Conservation (phyloP, 2,797 vertebrate genomes). For the Miichthys miiuy region DNA sequence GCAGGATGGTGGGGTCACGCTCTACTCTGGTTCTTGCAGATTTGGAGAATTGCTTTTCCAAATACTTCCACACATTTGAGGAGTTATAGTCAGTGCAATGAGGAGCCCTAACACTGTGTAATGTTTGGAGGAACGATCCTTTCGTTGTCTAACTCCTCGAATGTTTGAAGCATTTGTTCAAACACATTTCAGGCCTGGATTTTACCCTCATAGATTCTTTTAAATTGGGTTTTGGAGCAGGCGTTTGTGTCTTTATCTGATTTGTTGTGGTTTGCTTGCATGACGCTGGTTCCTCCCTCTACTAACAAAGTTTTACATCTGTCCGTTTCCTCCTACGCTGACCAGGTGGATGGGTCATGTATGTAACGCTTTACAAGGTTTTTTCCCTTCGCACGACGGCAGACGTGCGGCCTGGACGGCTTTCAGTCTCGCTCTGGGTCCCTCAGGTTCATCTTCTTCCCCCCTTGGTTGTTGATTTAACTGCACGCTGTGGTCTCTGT, state of each 20-base stretch:
- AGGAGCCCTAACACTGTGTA: neutral
- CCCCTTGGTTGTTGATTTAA: slow-evolving; percentile 59
- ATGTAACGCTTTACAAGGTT: slow-evolving; percentile 14
- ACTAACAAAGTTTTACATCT: slow-evolving; percentile 68
- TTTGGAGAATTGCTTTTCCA: slow-evolving; percentile 57
- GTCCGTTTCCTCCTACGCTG: slow-evolving; percentile 57
- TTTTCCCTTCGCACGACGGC: slow-evolving; percentile 6
- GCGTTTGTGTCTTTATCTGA: slow-evolving; percentile 22
- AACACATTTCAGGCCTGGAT: slow-evolving; percentile 16
- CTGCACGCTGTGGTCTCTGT: slow-evolving; percentile 73
- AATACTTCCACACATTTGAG: slow-evolving; percentile 62
- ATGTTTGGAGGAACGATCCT: neutral
- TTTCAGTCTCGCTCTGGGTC: slow-evolving; percentile 48
- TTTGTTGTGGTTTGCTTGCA: slow-evolving; percentile 66
- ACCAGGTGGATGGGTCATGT: slow-evolving; percentile 66
- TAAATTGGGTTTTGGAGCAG: slow-evolving; percentile 12
- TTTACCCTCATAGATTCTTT: slow-evolving; percentile 25
- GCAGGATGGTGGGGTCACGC: slow-evolving; percentile 47
- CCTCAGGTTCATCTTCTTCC: slow-evolving; percentile 51
- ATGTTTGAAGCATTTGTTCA: slow-evolving; percentile 61
- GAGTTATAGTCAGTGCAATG: slow-evolving; percentile 10
- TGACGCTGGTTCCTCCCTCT: slow-evolving; percentile 63
- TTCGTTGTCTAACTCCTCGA: slow-evolving; percentile 24
- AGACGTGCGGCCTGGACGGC: slow-evolving; percentile 41
- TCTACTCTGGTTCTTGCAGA: slow-evolving; percentile 54